These are phyloP conservation scores for Amphipyra tragopoginis DNA, from an alignment of 2,888 invertebrate genomes.

Conservation along the genomic window DNA sequence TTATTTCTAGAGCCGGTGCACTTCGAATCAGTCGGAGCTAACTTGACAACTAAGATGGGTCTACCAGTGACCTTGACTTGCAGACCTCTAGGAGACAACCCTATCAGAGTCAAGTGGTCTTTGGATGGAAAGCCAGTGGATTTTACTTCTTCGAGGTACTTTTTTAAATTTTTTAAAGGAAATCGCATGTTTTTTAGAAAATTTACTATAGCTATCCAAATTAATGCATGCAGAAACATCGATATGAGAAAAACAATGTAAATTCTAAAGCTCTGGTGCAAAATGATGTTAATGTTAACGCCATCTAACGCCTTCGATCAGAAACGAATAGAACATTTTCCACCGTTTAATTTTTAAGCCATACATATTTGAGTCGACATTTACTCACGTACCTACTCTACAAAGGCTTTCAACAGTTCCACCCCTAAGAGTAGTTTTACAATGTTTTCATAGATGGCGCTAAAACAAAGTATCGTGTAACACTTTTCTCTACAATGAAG, in stretches of 20 bases:
- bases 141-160: conserved; percentile 82
- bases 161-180: background rate
- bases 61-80: conserved; percentile 93
- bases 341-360: background rate
- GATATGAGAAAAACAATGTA: no score
- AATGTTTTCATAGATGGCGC: conserved; percentile 42
- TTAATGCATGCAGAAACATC: no score
- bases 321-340: background rate
- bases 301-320: conserved; percentile 17
- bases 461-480: background rate
- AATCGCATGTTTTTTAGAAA: no score
- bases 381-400: background rate
- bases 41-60: conserved; percentile 94
- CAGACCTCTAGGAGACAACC: conserved; percentile 94
- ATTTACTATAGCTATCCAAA: no score
- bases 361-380: background rate
- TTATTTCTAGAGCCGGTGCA: conserved; percentile 92
- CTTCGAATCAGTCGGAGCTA: conserved; percentile 93
- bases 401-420: no score
- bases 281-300: background rate
- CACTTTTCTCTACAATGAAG: no score
- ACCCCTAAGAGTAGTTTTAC: background rate
- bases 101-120: conserved; percentile 95
- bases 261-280: no score
- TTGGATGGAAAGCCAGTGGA: conserved; percentile 92